Percentiles rank a stretch among this genome's conserved stretches.
phyloP scores from a whole-genome alignment of 2,113 vertebrate genomes.

The Hemichromis elongatus region DNA sequence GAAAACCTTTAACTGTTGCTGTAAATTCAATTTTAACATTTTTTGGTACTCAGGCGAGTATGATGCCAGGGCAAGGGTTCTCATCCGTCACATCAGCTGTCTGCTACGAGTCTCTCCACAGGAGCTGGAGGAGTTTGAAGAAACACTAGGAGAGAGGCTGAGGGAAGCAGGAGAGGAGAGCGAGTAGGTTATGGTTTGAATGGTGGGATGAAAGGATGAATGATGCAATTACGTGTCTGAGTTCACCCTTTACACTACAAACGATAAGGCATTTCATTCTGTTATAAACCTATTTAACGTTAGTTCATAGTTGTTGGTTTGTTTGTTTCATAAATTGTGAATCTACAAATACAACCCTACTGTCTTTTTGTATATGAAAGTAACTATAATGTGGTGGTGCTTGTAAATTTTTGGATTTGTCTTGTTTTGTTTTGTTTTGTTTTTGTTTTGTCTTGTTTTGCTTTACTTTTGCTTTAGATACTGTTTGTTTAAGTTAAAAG shows the following conservation, averaged over 20 bases:
- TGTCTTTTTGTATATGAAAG: too few relatives aligned
- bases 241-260: neutral
- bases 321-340: too few relatives aligned
- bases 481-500: too few relatives aligned
- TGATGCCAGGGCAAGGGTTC: conserved; percentile 84
- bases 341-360: too few relatives aligned
- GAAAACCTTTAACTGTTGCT: neutral
- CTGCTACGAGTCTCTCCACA: conserved; percentile 76
- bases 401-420: too few relatives aligned
- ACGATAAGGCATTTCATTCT: neutral
- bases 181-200: conserved; percentile 76
- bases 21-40: neutral
- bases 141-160: conserved; percentile 85
- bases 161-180: conserved; percentile 79
- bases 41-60: conserved; percentile 77
- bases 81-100: conserved; percentile 81
- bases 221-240: neutral
- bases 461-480: too few relatives aligned
- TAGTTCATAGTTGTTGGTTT: too few relatives aligned
- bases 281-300: neutral
- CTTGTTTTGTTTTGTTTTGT: too few relatives aligned
- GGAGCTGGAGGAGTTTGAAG: conserved; percentile 85
- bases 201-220: neutral
- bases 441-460: too few relatives aligned
- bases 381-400: too few relatives aligned